A percentile compares a stretch with the other conserved stretches of the same genome.
These are phyloP conservation scores for Dendrocincla tyrannina DNA, from an alignment of 2,797 vertebrate species.

Conservation along the genomic window DNA sequence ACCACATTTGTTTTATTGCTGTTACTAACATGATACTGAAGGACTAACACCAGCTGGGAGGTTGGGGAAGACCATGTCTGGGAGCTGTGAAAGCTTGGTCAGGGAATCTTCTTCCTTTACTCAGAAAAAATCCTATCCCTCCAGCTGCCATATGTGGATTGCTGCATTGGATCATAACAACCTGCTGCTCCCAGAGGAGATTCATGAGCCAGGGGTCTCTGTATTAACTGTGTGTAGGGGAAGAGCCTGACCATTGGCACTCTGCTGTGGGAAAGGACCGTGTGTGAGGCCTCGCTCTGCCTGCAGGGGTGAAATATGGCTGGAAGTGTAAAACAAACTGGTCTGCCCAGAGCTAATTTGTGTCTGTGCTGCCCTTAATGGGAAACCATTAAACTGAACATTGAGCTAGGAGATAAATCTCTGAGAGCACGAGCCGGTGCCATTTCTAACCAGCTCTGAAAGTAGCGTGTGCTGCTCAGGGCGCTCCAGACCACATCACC, in stretches of 20 bases:
- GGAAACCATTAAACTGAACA: background rate
- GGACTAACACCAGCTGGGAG: background rate
- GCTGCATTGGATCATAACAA: background rate
- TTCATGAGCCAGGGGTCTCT: background rate
- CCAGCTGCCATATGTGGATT: background rate
- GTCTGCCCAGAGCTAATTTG: background rate
- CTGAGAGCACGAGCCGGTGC: background rate
- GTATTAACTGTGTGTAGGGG: background rate
- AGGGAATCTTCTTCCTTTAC: background rate
- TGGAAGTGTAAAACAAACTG: background rate
- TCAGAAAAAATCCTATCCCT: background rate
- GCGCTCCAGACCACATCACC: background rate
- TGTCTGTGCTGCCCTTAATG: background rate
- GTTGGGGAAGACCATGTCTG: background rate
- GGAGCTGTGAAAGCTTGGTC: background rate
- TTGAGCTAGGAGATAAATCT: slow-evolving; percentile 17
- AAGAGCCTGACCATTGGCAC: background rate
- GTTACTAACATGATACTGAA: background rate
- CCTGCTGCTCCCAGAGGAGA: background rate
- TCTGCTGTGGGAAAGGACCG: background rate
- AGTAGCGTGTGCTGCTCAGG: background rate
- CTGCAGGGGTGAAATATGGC: background rate
- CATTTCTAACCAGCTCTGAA: background rate
- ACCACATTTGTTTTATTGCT: background rate
- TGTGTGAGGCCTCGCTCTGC: background rate